Evolutionary conservation across 2,113 vertebrate species (phyloP), one percentile per base, ranked within the genome.

Genomic region (Ploceus nigricollis): DNA sequence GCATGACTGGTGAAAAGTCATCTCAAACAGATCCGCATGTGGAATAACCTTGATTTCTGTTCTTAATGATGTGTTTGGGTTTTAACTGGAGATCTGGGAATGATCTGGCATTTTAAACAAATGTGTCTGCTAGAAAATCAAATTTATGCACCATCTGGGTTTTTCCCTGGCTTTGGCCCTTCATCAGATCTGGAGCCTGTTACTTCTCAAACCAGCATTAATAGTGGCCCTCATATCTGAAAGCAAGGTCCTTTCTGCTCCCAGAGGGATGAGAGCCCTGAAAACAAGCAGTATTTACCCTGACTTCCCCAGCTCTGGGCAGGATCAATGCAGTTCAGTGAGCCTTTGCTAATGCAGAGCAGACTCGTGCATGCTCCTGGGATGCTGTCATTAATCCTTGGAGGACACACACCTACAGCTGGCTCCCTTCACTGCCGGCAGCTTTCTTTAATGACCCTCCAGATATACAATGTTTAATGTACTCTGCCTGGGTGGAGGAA

Each of bases 281-380:
- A 27, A 93, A 95, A 72, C n/a, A 45, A 63, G 40, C 88, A 81
- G 40, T 3, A 37, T 85, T 93, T 72, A 24, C 84, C 28, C 71
- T 54, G 65, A 50, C 63, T 68, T 37, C 33, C 47, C 65, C 57
- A 28, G 69, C 63, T 84, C 45, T 89, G 87, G 68, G 69, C 65
- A 83, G 73, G 42, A 86, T 81, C 71, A 93, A 3, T 79, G 66
- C 73, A 79, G 65, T 10, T 94, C 78, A 84, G 0, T 60, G 56
- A 71, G 80, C 57, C 75, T 87, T 63, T 89, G 70, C 81, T 97
- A 79, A 97, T 81, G 76, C 71, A 92, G 53, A 89, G 77, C 94
- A 96, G 93, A 56, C 84, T 50, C 37, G 31, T 72, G n/a, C 61
- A 14, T 31, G 63, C 58, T 91, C 54, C 0, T 33, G 53, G 93